Evolutionary conservation across 1,140 invertebrate genomes (phyloP).

Genomic region (Cylas formicarius): DNA sequence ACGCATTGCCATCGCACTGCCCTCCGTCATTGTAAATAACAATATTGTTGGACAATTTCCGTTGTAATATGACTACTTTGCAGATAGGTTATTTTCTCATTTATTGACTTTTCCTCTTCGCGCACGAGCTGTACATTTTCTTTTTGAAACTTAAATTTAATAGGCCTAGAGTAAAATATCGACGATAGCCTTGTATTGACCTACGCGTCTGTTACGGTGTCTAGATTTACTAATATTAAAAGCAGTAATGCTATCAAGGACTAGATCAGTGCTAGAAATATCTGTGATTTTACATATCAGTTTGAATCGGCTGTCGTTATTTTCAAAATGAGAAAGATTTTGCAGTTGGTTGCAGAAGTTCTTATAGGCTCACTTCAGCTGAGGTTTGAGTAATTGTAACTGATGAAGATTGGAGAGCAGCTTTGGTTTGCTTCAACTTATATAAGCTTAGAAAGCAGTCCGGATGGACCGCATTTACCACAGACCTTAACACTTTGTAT

Average conservation of each 20-base stretch:
- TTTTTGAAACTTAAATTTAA: conserved; percentile 1
- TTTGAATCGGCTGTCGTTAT: too few species aligned
- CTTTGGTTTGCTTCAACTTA: not conserved
- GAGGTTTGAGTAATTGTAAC: conserved; percentile 1
- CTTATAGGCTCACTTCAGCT: conserved; percentile 1
- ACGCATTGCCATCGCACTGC: conserved; percentile 1
- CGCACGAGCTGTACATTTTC: conserved; percentile 3
- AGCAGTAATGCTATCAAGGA: too few species aligned
- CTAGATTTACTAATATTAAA: not conserved
- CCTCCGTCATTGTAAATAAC: conserved; percentile 4
- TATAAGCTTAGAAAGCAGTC: conserved; percentile 6
- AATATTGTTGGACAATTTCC: not conserved
- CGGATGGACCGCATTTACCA: too few species aligned
- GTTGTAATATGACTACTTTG: not conserved
- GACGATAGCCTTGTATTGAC: not conserved
- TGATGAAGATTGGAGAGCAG: not conserved
- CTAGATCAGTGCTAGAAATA: too few species aligned
- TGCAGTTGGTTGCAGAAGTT: not conserved
- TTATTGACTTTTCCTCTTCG: conserved; percentile 1
- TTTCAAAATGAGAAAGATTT: too few species aligned
- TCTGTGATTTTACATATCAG: too few species aligned
- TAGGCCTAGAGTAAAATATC: conserved; percentile 2
- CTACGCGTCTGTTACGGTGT: not conserved
- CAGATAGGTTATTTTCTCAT: not conserved
- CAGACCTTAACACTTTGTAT: conserved; percentile 3